Base-by-base conservation (phyloP, 2,888 invertebrate genomes). In the Pollenia amentaria region DNA sequence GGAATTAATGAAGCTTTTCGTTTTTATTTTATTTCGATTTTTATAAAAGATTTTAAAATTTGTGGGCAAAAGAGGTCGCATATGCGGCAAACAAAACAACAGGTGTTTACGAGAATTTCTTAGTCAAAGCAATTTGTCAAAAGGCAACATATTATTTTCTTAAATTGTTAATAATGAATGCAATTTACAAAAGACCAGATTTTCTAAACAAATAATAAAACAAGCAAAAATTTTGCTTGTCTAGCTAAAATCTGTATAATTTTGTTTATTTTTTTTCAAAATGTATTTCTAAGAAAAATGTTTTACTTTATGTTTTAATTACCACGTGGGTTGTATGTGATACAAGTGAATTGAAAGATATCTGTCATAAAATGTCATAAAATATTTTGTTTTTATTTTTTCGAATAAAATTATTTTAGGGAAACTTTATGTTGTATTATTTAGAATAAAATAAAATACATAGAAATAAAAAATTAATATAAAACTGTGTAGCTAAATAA, bases 331-430 rank as follows among this genome's bases (percentile, higher is more conserved):
- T 53, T 72, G 72, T 40, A 18, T 67, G 57, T 67, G 72, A 51
- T 72, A 84, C 79, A 84, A 73, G 40, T 80, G 80, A 87, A 84
- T 80, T 84, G 87, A 87, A 84, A 80, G 79, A 87, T 84, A 76
- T 87, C 84, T 87, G 87, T 84, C 87, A 87, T 76, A 87, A 87
- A 83, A 73, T 83, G 83, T 83, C 65, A 72, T 72, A 46, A 51
- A 76, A 76, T 62, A 55, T 11, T 40, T 57, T 55, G 1, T 73
- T 57, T 60, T 40, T n/a, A 21, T 21, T 18, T 11, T 29, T 29
- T 29, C 29, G 29, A 29, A 29, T 29, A 29, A 29, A 29, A 3
- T 29, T 29, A 29, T 29, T 29, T 29, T 6, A 29, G 14, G 14
- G 65, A 48, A 48, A n/a, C 40, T 69, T 40, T 11, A 44, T 72